Evolutionary conservation across 2,888 invertebrate genomes (phyloP).

Genomic region (Sicus ferrugineus): DNA sequence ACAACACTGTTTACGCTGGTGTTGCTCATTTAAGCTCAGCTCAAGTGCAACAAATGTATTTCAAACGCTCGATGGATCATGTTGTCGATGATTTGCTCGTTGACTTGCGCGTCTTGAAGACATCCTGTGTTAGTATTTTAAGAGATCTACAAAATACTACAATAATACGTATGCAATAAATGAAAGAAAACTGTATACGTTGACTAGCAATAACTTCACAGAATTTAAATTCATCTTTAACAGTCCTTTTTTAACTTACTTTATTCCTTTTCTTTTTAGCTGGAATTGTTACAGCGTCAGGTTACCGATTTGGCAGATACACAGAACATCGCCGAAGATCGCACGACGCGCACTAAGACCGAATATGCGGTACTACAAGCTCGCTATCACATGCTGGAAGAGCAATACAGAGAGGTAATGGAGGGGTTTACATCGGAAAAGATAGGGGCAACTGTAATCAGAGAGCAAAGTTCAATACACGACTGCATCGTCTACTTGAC

Average conservation of each 20-base stretch:
- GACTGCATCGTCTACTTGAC: no score
- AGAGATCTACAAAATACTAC: slow-evolving; percentile 4
- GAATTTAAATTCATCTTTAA: neutral
- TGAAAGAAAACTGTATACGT: no score
- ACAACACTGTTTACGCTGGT: neutral
- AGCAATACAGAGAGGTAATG: slow-evolving; percentile 73
- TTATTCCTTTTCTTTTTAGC: slow-evolving; percentile 68
- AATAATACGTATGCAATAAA: neutral
- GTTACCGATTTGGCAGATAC: slow-evolving; percentile 88
- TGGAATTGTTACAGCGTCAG: slow-evolving; percentile 91
- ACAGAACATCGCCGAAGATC: slow-evolving; percentile 85
- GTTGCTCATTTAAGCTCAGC: neutral
- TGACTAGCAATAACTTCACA: neutral
- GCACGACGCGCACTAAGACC: slow-evolving; percentile 88
- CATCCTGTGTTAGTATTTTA: slow-evolving; percentile 61
- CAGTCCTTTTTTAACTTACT: neutral
- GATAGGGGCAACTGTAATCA: slow-evolving; percentile 3
- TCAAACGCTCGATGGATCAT: slow-evolving; percentile 61
- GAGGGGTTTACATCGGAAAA: neutral
- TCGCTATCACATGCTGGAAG: slow-evolving; percentile 90
- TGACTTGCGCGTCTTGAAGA: slow-evolving; percentile 61
- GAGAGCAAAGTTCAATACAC: no score
- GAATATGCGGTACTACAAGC: slow-evolving; percentile 93
- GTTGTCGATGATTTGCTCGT: slow-evolving; percentile 60
- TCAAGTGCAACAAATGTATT: slow-evolving; percentile 58